These are phyloP conservation scores for Leptopterna dolabrata DNA, from an alignment of 2,888 invertebrate genomes.

Conservation along the genomic window DNA sequence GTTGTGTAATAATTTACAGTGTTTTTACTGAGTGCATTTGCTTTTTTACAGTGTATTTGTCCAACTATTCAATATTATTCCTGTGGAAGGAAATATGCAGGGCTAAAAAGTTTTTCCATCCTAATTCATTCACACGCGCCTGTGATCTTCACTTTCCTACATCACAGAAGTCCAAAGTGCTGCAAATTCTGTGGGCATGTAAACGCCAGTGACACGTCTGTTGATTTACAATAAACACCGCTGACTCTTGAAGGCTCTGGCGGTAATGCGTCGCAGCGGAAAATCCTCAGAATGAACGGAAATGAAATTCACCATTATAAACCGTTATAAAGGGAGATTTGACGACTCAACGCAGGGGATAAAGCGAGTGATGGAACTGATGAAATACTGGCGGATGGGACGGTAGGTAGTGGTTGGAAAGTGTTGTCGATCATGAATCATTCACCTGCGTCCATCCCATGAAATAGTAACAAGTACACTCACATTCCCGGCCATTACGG, in stretches of 20 bases:
- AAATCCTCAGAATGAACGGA: neutral
- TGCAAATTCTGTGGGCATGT: neutral
- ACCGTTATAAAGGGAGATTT: neutral
- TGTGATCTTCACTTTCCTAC: too few species aligned
- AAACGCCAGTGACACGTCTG: neutral
- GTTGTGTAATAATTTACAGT: too few species aligned
- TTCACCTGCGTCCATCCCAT: neutral
- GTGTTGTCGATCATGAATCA: neutral
- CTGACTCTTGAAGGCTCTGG: neutral
- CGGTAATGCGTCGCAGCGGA: neutral
- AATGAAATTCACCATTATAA: neutral
- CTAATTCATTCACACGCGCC: too few species aligned
- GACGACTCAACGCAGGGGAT: neutral
- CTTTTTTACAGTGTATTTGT: too few species aligned
- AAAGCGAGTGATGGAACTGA: neutral
- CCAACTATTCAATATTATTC: too few species aligned
- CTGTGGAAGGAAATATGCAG: too few species aligned
- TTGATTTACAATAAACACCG: neutral
- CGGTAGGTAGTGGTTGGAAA: neutral
- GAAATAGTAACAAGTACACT: neutral
- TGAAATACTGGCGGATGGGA: neutral
- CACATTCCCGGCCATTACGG: neutral
- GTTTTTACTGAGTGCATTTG: too few species aligned
- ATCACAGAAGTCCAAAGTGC: too few species aligned
- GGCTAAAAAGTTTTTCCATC: too few species aligned